phyloP scores from a whole-genome alignment of 2,888 invertebrate genomes.

The Drosophila helvetica region DNA sequence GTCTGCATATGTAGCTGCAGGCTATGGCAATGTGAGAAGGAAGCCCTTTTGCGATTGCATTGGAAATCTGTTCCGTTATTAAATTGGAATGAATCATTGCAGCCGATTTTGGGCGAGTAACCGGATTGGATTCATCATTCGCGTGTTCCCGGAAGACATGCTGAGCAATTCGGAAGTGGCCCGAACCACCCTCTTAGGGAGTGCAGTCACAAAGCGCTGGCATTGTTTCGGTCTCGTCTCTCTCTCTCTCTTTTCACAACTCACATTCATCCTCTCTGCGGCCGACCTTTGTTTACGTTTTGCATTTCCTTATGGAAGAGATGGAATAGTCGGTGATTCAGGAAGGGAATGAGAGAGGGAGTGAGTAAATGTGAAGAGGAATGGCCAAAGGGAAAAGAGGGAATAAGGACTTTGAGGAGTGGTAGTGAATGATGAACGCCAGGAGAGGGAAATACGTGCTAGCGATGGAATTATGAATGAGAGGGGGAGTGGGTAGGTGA shows the following conservation, averaged over 20 bases:
- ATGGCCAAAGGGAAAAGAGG: background rate
- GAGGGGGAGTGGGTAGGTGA: background rate
- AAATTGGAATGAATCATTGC: background rate
- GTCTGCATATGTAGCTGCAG: slow-evolving; percentile 16
- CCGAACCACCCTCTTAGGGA: background rate
- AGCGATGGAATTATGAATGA: slow-evolving; percentile 2
- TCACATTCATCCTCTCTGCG: background rate
- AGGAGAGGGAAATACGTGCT: background rate
- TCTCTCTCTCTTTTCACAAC: slow-evolving; percentile 7
- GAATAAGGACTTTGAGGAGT: background rate
- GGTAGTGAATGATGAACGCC: background rate
- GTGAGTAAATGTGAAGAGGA: background rate
- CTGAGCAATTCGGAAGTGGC: background rate
- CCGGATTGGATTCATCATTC: background rate
- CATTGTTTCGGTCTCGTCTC: slow-evolving; percentile 14
- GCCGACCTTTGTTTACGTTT: slow-evolving; percentile 40
- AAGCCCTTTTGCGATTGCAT: background rate
- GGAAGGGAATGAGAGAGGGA: slow-evolving; percentile 18
- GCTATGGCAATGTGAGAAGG: slow-evolving; percentile 8
- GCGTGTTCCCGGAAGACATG: background rate
- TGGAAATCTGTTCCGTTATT: background rate
- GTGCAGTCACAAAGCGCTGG: slow-evolving; percentile 24
- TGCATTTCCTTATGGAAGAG: slow-evolving; percentile 2
- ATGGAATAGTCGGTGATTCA: background rate
- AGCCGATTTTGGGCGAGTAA: background rate